Conservation (phyloP, 2,888 invertebrate genomes). For the Microchrysa polita region DNA sequence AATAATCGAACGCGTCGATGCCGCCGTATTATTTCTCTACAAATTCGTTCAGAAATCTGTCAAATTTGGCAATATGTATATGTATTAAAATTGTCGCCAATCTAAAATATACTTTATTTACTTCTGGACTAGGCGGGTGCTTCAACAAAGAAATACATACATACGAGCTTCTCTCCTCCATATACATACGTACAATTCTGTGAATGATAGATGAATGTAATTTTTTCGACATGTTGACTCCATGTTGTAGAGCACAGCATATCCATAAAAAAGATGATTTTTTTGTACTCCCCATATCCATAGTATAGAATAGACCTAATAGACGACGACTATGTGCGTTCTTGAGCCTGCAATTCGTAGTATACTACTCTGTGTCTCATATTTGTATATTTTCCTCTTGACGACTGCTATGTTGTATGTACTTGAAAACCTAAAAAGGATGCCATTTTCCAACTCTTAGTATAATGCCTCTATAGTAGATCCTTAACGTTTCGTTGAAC, state of each 20-base stretch:
- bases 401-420: slow-evolving; percentile 21
- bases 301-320: not conserved
- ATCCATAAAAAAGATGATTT: slow-evolving; percentile 5
- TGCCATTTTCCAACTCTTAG: slow-evolving; percentile 15
- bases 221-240: slow-evolving; percentile 12
- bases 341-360: too few species aligned
- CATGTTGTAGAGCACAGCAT: not conserved
- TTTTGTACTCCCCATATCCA: not conserved
- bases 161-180: too few species aligned
- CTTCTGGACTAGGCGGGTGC: too few species aligned
- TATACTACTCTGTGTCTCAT: not conserved
- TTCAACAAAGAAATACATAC: too few species aligned
- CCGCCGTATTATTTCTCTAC: too few species aligned
- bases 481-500: slow-evolving; percentile 37
- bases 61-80: too few species aligned
- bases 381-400: slow-evolving; percentile 24
- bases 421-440: slow-evolving; percentile 6
- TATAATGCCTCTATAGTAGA: slow-evolving; percentile 28
- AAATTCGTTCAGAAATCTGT: too few species aligned
- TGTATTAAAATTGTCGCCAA: too few species aligned
- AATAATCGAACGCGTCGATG: too few species aligned
- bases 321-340: not conserved
- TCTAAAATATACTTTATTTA: too few species aligned
- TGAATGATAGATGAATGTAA: not conserved
- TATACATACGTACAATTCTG: not conserved